Evolutionary conservation across 2,888 invertebrate genomes (phyloP).

Genomic region (Hylaea fasciaria): DNA sequence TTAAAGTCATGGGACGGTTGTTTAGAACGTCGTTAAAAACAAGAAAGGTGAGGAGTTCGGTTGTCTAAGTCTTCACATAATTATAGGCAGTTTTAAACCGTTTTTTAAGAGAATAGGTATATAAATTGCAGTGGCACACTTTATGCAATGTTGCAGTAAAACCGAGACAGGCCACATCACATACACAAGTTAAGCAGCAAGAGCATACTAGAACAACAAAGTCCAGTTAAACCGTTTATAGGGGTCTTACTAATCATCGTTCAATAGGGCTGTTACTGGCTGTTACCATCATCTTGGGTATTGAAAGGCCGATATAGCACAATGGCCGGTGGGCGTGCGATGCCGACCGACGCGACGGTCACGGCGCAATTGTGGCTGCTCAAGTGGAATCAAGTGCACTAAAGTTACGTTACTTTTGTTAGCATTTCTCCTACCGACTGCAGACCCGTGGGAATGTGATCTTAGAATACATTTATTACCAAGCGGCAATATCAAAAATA

Average conservation of each 20-base stretch:
- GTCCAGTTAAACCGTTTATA: constrained; percentile 11
- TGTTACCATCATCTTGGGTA: constrained; percentile 29
- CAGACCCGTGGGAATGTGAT: constrained; percentile 11
- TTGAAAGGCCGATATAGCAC: constrained; percentile 42
- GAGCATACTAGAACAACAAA: constrained; percentile 1
- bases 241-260: constrained; percentile 4
- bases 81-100: not conserved
- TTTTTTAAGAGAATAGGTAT: no score
- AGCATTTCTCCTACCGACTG: constrained; percentile 61
- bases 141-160: no score
- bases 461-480: constrained; percentile 19
- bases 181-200: no score
- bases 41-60: not conserved
- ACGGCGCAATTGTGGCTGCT: constrained; percentile 72
- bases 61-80: not conserved
- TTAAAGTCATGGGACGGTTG: constrained; percentile 11
- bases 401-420: constrained; percentile 74
- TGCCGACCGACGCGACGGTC: constrained; percentile 51
- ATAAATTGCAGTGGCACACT: no score
- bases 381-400: constrained; percentile 81
- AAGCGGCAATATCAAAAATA: not conserved
- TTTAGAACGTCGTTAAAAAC: constrained; percentile 21
- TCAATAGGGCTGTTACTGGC: constrained; percentile 29
- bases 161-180: no score
- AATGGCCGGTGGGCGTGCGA: constrained; percentile 51